Base-by-base conservation (phyloP, 2,888 invertebrate species). In the Pinctada fucata region DNA sequence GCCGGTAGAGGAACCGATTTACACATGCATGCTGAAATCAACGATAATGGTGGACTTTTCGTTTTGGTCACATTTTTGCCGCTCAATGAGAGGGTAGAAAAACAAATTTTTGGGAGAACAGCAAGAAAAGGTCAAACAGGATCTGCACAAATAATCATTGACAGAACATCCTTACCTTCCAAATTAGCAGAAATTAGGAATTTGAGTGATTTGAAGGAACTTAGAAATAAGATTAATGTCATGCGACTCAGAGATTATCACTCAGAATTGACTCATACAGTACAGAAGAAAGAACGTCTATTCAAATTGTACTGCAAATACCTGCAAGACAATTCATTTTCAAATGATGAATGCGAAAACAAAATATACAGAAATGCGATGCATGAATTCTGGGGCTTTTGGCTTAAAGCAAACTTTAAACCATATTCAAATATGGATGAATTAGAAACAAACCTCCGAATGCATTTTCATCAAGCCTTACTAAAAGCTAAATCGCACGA, bases 1-100 rank as follows among this genome's bases (percentile, higher is more conserved):
- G 83, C 83, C 1, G 84, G 84, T 13, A 51, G 84, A 10, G 84
- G 83, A 50, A 84, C 84, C 31, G 83, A 84, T 73, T 73, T 84
- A 8, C 52, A 75, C 49, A 52, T 80, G 2, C 78, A 72, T 1
- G 52, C 67, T 2, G n/a, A 51, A 45, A 70, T 82, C 2, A 75
- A 75, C 52, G 50, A 74, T 8, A 72, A 72, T 64, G 84, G 84
- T n/a, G 84, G 84, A 50, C 67, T 85, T 16, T 81, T 81, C 73
- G 85, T 85, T 2, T 47, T 75, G 6, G 52, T 84, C 2, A 80
- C 82, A 3, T 84, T 84, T 80, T 50, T 84, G n/a, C 84, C 84
- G 52, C 16, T 10, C 3, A 84, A 84, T 76, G 6, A 52, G 47
- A 16, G 84, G 45, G 80, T 84, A 2, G 82, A 84, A 71, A 58